phyloP scores from a whole-genome alignment of 2,797 vertebrate genomes.

The Acropternis orthonyx region DNA sequence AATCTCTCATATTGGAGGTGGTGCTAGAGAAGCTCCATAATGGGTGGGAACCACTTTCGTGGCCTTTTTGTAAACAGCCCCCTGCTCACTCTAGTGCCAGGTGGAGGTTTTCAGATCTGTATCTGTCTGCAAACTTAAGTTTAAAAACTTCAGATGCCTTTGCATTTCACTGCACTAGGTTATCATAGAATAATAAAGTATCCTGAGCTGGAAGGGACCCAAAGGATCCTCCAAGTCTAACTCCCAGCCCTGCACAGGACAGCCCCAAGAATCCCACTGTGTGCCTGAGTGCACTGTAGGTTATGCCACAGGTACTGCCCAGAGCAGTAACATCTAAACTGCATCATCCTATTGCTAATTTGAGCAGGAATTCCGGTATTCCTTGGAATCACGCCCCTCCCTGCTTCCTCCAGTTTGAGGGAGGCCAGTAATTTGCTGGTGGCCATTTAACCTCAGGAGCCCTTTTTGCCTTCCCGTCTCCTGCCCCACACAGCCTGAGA shows the following conservation, averaged over 20 bases:
- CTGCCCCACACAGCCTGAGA: conserved; percentile 24
- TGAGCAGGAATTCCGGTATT: background rate
- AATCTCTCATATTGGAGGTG: background rate
- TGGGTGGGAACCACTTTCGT: background rate
- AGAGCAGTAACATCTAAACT: background rate
- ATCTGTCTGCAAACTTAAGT: background rate
- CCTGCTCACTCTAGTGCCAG: background rate
- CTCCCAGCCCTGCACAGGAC: background rate
- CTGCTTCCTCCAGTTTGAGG: background rate
- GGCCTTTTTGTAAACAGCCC: background rate
- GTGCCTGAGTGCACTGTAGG: rapidly evolving
- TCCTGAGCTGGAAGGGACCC: background rate
- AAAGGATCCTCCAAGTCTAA: background rate
- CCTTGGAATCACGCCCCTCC: background rate
- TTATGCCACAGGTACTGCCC: background rate
- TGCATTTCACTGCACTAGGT: background rate
- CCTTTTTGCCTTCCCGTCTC: conserved; percentile 8
- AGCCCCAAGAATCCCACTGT: background rate
- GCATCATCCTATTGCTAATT: background rate
- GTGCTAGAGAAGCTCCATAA: background rate
- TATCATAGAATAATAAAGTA: background rate
- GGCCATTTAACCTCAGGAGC: conserved; percentile 28
- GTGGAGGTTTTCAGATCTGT: background rate
- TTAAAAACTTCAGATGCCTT: background rate
- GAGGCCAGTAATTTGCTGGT: conserved; percentile 34